Percentiles rank a stretch among this genome's conserved stretches.
phyloP scores from a whole-genome alignment of 2,888 invertebrate genomes.

The Trichogramma evanescens region DNA sequence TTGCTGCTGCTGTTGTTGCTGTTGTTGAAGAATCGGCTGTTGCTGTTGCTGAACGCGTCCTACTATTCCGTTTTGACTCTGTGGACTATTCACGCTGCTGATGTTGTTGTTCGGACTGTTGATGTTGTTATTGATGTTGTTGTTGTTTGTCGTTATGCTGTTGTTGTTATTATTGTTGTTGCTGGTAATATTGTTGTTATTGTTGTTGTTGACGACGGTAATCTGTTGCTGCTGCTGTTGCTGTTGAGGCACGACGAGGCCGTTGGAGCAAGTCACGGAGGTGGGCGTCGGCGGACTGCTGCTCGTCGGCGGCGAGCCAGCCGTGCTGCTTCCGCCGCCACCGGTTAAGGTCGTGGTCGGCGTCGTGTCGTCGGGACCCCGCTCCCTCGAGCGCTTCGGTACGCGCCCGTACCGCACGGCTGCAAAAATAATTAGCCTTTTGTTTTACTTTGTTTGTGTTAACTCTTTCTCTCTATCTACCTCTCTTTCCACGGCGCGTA shows the following conservation, averaged over 20 bases:
- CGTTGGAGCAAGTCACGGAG: conserved; percentile 36
- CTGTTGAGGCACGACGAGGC: conserved; percentile 36
- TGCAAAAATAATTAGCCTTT: conserved; percentile 40
- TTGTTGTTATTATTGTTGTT: conserved; percentile 21
- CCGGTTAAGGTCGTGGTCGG: conserved; percentile 45
- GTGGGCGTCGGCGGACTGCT: conserved; percentile 40
- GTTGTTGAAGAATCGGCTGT: conserved; percentile 38
- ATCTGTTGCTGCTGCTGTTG: conserved; percentile 49
- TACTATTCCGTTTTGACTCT: conserved; percentile 25
- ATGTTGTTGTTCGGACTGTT: conserved; percentile 24
- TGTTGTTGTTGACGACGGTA: conserved; percentile 47
- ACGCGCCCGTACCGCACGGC: conserved; percentile 95
- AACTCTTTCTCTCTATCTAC: too few relatives aligned
- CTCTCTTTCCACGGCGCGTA: too few relatives aligned
- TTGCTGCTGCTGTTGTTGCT: conserved; percentile 33
- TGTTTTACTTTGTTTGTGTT: background rate
- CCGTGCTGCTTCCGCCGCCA: conserved; percentile 61
- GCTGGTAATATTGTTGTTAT: conserved; percentile 41
- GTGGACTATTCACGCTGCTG: conserved; percentile 28
- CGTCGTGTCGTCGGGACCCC: conserved; percentile 55
- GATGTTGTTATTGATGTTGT: conserved; percentile 20
- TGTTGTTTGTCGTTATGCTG: conserved; percentile 10
- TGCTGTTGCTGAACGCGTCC: conserved; percentile 23
- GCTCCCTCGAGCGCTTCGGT: conserved; percentile 85
- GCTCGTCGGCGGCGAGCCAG: conserved; percentile 49